These are phyloP conservation scores for Vanessa cardui DNA, from an alignment of 2,888 invertebrate species.

Conservation along the genomic window DNA sequence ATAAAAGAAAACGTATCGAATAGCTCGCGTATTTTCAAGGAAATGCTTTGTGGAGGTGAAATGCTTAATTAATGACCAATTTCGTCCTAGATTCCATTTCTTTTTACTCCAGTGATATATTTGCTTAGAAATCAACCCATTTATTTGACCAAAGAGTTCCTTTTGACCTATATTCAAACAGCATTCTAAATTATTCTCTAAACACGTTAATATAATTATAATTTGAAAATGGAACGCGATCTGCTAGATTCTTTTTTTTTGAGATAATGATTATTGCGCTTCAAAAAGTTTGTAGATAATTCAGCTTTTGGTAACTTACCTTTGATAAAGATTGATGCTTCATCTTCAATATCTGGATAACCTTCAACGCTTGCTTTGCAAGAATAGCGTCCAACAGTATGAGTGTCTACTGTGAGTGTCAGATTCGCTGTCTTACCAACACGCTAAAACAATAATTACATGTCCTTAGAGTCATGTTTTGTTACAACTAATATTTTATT, in stretches of 20 bases:
- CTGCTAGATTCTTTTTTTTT: too few relatives aligned
- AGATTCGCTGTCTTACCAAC: constrained; percentile 90
- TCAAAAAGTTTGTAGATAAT: too few relatives aligned
- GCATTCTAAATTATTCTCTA: too few relatives aligned
- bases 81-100: constrained; percentile 31
- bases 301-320: constrained; percentile 60
- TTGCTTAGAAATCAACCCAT: not conserved
- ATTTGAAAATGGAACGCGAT: too few relatives aligned
- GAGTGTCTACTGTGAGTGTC: constrained; percentile 87
- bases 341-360: constrained; percentile 92
- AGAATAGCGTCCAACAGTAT: constrained; percentile 93
- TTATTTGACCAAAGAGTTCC: constrained; percentile 2
- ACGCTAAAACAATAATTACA: constrained; percentile 83
- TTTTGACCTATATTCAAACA: not conserved
- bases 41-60: constrained; percentile 27
- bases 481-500: not conserved
- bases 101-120: constrained; percentile 14
- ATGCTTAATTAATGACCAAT: constrained; percentile 34
- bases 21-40: constrained; percentile 17
- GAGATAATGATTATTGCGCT: too few relatives aligned
- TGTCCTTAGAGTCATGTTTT: not conserved
- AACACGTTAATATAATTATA: too few relatives aligned
- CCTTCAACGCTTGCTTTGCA: constrained; percentile 95
- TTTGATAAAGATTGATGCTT: constrained; percentile 91
- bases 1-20: constrained; percentile 31